phyloP scores from a whole-genome alignment of 2,888 invertebrate genomes.

The Macaria notata region DNA sequence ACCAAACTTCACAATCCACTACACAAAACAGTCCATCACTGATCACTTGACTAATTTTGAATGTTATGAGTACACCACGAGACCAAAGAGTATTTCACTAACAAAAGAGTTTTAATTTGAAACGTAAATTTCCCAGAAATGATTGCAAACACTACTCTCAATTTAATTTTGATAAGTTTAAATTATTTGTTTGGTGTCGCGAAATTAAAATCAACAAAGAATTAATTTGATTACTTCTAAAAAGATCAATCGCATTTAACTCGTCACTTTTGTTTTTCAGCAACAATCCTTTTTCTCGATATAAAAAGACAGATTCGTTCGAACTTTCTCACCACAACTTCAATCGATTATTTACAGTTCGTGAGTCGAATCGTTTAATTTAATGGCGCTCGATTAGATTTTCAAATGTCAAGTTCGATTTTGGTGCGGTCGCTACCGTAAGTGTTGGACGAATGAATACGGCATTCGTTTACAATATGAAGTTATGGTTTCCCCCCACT shows the following conservation, averaged over 20 bases:
- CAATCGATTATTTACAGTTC: slow-evolving; percentile 1
- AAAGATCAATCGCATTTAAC: too few relatives aligned
- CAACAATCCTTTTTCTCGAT: too few relatives aligned
- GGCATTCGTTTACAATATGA: slow-evolving; percentile 58
- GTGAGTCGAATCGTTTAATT: slow-evolving; percentile 13
- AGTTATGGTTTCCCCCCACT: slow-evolving; percentile 57
- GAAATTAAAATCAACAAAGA: too few relatives aligned
- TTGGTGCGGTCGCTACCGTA: slow-evolving; percentile 35
- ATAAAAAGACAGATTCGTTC: neutral
- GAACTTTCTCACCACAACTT: neutral
- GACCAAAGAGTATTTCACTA: too few relatives aligned
- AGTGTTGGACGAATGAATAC: slow-evolving; percentile 49
- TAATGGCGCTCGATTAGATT: slow-evolving; percentile 17
- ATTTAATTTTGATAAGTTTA: too few relatives aligned
- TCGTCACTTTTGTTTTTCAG: too few relatives aligned
- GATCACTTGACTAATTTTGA: slow-evolving; percentile 3
- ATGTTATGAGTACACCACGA: too few relatives aligned
- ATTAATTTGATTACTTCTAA: too few relatives aligned
- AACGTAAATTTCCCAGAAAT: too few relatives aligned
- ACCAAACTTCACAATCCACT: slow-evolving; percentile 33
- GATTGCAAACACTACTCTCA: too few relatives aligned
- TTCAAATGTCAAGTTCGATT: slow-evolving; percentile 41
- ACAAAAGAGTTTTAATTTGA: too few relatives aligned
- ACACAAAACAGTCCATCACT: slow-evolving; percentile 12
- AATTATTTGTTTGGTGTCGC: too few relatives aligned